These are phyloP conservation scores for Cordylochernes scorpioides DNA, from an alignment of 2,888 invertebrate species.

Conservation along the genomic window DNA sequence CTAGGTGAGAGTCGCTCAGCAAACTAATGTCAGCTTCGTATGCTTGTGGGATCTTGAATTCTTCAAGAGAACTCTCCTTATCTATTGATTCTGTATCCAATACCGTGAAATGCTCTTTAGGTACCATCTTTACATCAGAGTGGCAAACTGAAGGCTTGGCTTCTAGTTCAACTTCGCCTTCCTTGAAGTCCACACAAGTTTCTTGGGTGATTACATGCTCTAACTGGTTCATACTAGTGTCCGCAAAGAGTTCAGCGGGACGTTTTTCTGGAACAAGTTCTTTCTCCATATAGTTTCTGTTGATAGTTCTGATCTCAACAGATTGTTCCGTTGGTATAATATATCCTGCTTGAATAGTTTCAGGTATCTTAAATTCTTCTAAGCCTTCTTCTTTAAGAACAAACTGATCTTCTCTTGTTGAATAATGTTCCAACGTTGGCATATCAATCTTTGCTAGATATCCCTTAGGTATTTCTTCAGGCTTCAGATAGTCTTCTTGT, in stretches of 20 bases:
- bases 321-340: constrained; percentile 8
- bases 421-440: too few relatives aligned
- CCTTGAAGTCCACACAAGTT: constrained; percentile 7
- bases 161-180: constrained; percentile 18
- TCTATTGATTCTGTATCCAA: constrained; percentile 6
- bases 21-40: constrained; percentile 2
- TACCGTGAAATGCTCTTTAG: constrained; percentile 7
- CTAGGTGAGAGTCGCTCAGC: constrained; percentile 3
- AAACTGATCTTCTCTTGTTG: too few relatives aligned
- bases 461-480: constrained; percentile 7
- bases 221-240: constrained; percentile 9
- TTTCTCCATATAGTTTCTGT: constrained; percentile 11
- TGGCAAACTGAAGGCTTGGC: constrained; percentile 14
- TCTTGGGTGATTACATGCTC: constrained; percentile 12
- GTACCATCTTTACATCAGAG: constrained; percentile 20
- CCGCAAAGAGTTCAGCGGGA: constrained; percentile 6
- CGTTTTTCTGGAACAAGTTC: constrained; percentile 6
- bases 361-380: constrained; percentile 7
- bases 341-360: constrained; percentile 7
- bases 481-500: constrained; percentile 8
- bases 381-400: constrained; percentile 8
- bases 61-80: too few relatives aligned
- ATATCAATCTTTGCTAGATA: too few relatives aligned
- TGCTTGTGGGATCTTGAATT: constrained; percentile 5
- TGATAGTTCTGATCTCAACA: constrained; percentile 11